phyloP scores from a whole-genome alignment of 2,113 vertebrate species.

The Cranoglanis bouderius region DNA sequence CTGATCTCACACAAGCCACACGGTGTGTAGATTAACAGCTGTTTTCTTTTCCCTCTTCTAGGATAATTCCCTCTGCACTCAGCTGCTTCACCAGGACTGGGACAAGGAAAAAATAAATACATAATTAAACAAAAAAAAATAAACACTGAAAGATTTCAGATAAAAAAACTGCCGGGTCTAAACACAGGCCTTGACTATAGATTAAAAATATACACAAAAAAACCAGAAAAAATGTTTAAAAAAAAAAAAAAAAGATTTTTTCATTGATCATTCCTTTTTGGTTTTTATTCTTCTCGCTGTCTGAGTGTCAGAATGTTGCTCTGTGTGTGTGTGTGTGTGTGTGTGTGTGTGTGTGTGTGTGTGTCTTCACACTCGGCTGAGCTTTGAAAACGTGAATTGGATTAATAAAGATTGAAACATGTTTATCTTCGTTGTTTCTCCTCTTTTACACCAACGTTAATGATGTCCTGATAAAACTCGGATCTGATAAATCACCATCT shows the following conservation, averaged over 20 bases:
- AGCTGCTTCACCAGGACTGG: constrained; percentile 74
- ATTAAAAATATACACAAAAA: constrained; percentile 71
- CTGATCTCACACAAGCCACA: background rate
- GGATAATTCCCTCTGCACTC: constrained; percentile 67
- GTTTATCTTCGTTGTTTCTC: background rate
- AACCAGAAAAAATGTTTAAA: constrained; percentile 83
- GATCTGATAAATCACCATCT: too few species aligned
- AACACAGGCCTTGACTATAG: constrained; percentile 81
- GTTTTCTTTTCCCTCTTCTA: constrained; percentile 40
- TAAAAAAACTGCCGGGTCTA: constrained; percentile 79
- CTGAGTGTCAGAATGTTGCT: constrained; percentile 17
- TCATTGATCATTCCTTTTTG: constrained; percentile 46
- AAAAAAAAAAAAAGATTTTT: constrained; percentile 66
- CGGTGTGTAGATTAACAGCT: background rate
- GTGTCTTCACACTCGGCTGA: constrained; percentile 27
- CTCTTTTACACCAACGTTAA: background rate
- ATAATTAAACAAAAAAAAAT: constrained; percentile 81
- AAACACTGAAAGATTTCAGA: constrained; percentile 91
- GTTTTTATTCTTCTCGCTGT: constrained; percentile 48
- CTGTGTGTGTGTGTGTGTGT: background rate
- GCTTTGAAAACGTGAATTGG: constrained; percentile 45
- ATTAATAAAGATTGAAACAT: constrained; percentile 55
- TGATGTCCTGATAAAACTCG: background rate
- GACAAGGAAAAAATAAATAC: constrained; percentile 71
- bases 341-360: background rate